Percentiles rank a stretch among this genome's conserved stretches.
Evolutionary conservation across 2,888 invertebrate species (phyloP).

Genomic region (Lepidochitona cinerea): DNA sequence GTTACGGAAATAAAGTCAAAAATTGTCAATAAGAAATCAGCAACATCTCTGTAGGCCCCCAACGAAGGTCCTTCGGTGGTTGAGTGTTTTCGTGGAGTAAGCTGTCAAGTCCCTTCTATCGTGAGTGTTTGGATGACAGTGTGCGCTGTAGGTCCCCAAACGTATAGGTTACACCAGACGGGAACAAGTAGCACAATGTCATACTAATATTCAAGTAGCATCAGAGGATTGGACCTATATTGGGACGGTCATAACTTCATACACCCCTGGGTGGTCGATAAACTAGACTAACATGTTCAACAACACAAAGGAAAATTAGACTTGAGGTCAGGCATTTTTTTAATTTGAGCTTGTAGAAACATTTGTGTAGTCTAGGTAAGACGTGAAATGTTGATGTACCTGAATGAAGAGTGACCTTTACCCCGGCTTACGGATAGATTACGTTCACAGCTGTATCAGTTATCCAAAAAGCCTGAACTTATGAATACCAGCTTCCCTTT

Average conservation of each 20-base stretch:
- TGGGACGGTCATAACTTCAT: no score
- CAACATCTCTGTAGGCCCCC: neutral
- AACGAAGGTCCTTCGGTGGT: neutral
- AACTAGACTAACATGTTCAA: no score
- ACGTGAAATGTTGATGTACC: no score
- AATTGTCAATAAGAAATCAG: no score
- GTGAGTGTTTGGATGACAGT: neutral
- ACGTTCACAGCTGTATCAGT: neutral
- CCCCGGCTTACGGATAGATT: conserved; percentile 3
- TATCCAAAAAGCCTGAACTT: neutral
- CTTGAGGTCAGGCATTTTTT: no score
- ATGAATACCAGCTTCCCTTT: neutral
- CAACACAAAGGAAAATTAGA: no score
- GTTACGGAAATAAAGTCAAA: no score
- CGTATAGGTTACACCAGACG: neutral
- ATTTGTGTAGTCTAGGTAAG: no score
- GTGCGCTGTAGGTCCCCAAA: neutral
- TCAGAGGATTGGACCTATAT: no score
- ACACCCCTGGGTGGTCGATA: neutral
- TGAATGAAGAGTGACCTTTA: neutral
- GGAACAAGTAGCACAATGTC: no score
- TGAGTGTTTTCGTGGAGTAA: neutral
- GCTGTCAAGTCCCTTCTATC: neutral
- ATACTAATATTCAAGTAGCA: no score
- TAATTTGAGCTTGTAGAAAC: no score